Evolutionary conservation across 2,113 vertebrate genomes (phyloP).

Genomic region (Myotis davidii): DNA sequence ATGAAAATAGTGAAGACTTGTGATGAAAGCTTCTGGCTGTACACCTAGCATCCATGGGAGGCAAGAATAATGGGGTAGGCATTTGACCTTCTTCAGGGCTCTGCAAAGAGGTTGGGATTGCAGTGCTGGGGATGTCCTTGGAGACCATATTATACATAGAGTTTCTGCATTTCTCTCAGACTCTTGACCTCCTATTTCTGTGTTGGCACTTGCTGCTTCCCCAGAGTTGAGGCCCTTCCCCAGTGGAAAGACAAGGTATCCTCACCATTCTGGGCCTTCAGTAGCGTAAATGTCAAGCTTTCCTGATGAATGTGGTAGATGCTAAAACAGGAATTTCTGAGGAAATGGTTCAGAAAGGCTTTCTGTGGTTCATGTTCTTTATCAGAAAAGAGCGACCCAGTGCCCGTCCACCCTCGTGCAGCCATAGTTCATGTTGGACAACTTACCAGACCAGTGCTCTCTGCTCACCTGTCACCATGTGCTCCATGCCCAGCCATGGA

Average conservation of each 20-base stretch:
- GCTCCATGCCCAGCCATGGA: neutral
- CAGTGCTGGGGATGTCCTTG: fast-evolving
- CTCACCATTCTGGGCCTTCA: neutral
- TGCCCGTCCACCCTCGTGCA: fast-evolving
- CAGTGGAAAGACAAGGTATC: neutral
- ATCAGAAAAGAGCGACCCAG: neutral
- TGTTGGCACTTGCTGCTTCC: neutral
- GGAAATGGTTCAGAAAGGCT: neutral
- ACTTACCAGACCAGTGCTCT: neutral
- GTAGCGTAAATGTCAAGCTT: neutral
- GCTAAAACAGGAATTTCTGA: neutral
- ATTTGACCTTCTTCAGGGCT: neutral
- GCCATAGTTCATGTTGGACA: neutral
- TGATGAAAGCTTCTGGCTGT: neutral
- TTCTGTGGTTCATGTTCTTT: neutral
- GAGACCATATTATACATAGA: fast-evolving
- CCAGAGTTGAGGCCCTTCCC: neutral
- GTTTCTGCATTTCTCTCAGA: neutral
- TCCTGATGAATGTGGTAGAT: neutral
- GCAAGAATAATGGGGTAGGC: neutral
- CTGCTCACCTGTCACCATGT: fast-evolving
- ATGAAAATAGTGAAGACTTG: neutral
- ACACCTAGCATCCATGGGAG: neutral
- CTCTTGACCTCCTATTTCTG: neutral
- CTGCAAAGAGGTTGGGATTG: neutral